These are phyloP conservation scores for Stegophylla sp. DNA, from an alignment of 2,888 invertebrate genomes.

Conservation along the genomic window DNA sequence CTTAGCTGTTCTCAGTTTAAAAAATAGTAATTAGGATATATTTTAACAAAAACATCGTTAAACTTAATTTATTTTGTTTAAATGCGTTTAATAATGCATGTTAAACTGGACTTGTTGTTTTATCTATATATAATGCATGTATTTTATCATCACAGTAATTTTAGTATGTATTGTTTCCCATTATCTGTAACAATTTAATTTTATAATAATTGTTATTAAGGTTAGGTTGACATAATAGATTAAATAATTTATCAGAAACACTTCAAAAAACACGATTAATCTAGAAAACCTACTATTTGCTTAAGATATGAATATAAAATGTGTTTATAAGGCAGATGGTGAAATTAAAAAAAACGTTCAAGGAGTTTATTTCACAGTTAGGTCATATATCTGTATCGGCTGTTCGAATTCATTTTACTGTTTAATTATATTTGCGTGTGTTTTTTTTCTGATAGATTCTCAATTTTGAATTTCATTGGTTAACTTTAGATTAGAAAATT, in stretches of 20 bases:
- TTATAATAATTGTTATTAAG: slow-evolving; percentile 8
- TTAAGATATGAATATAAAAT: neutral
- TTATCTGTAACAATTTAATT: neutral
- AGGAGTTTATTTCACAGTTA: slow-evolving; percentile 31
- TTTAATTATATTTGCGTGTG: neutral
- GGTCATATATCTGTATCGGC: slow-evolving; percentile 29
- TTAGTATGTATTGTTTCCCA: neutral
- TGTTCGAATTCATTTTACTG: neutral
- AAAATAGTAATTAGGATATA: slow-evolving; percentile 11
- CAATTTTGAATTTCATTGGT: neutral
- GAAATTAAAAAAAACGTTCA: slow-evolving; percentile 23
- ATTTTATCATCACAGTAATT: slow-evolving; percentile 2
- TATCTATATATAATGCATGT: too few species aligned
- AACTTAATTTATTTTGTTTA: neutral
- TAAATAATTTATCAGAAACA: neutral
- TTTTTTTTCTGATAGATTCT: neutral
- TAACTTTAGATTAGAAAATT: slow-evolving; percentile 14
- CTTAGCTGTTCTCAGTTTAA: neutral
- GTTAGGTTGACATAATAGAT: neutral
- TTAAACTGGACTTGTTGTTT: neutral
- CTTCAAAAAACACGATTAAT: neutral
- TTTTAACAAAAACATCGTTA: neutral
- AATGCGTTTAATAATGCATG: neutral
- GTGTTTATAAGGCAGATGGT: neutral
- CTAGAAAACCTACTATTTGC: neutral